Evolutionary conservation across 2,888 invertebrate species (phyloP), one percentile per base, ranked within the genome.

Genomic region (Hirudinaria manillensis): DNA sequence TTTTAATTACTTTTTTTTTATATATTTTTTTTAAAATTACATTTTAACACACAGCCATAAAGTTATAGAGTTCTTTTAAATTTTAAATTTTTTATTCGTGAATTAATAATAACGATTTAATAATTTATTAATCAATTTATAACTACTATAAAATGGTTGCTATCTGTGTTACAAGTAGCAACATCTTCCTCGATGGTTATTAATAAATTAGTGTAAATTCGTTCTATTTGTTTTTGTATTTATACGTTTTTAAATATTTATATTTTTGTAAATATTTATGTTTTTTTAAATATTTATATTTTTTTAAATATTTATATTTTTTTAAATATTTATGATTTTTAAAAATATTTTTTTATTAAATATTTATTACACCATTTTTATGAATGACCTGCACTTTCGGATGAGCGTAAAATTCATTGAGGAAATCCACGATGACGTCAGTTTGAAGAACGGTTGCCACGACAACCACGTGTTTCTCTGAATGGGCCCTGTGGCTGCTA

Each of bases 381-480:
- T 45, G 45, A 45, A 45, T 34, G 32, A 79, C 93, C 89, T 96
- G 90, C 10, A 80, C 70, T 56, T 79, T 78, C 21, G 78, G 78
- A 75, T 80, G 79, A 56, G 98, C 97, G 86, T 97, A 98, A 87
- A 98, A 98, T 87, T 98, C 98, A 86, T 97, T 97, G 77, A 98
- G 89, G 86, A 98, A 98, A 87, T 98, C 98, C 93, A 97, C 94
- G 81, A 98, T 94, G 76, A 96, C 95, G 85, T 97, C 97, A 1
- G 97, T 93, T 83, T 95, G 94, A 74, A 95, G 88, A 0, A 93
- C 94, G 72, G 94, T 98, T 79, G 94, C 93, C 84, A 96, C 97
- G 29, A 98, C 96, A n/a, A 98, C 98, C 53, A 98, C 97, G 86
- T 98, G 98, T 84, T 94, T 94, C 86, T 97, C 97, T 72, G 93